phyloP scores from a whole-genome alignment of 2,797 vertebrate species.

The Mormyrus hasselquistii region DNA sequence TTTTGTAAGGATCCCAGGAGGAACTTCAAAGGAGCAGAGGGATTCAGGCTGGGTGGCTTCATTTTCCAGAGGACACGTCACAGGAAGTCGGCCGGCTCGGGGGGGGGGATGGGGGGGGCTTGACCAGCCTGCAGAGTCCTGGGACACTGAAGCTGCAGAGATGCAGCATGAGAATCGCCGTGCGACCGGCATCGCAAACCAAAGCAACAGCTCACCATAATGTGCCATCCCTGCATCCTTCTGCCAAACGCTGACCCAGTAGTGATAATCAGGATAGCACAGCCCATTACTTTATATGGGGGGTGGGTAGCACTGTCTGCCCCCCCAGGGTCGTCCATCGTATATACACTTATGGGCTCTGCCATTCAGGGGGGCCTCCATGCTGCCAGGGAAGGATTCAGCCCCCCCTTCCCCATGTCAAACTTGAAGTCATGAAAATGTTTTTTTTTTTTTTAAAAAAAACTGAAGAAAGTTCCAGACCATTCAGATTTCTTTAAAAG shows the following conservation, averaged over 20 bases:
- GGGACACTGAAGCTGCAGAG: background rate
- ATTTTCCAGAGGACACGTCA: slow-evolving; percentile 8
- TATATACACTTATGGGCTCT: background rate
- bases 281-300: background rate
- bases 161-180: background rate
- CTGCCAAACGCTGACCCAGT: background rate
- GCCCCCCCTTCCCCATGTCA: background rate
- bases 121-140: background rate
- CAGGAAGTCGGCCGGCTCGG: background rate
- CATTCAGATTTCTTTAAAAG: background rate
- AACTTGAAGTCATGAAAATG: background rate
- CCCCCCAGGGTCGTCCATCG: background rate
- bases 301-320: background rate
- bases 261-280: background rate
- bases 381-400: background rate
- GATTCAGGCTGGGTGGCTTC: background rate
- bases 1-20: slow-evolving; percentile 7
- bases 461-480: background rate
- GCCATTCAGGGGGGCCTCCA: background rate
- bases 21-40: slow-evolving; percentile 3
- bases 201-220: background rate
- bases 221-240: background rate
- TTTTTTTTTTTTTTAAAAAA: background rate
- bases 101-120: background rate
- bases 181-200: background rate